These are phyloP conservation scores for Limanda limanda DNA, from an alignment of 2,113 vertebrate genomes.

Conservation along the genomic window DNA sequence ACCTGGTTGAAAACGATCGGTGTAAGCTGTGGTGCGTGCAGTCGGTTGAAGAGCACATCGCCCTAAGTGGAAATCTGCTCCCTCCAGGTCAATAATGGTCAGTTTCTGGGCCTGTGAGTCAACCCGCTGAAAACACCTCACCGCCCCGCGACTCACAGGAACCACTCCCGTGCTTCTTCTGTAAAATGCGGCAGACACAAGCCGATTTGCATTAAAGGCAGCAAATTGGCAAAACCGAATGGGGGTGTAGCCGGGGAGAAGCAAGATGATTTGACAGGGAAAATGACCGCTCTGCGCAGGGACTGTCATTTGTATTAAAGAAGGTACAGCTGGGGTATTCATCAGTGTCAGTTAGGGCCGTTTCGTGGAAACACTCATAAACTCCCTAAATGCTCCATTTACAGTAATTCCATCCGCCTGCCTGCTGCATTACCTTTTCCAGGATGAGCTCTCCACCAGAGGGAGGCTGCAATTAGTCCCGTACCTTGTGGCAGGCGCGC, in stretches of 20 bases:
- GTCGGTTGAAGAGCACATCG: background rate
- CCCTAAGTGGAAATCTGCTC: background rate
- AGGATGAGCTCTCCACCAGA: constrained; percentile 48
- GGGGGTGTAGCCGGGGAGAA: constrained; percentile 50
- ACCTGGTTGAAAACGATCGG: background rate
- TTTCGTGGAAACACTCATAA: constrained; percentile 51
- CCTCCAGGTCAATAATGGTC: constrained; percentile 26
- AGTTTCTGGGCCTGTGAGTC: constrained; percentile 20
- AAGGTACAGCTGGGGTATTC: constrained; percentile 60
- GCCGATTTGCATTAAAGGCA: constrained; percentile 51
- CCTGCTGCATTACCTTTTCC: constrained; percentile 45
- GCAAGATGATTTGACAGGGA: constrained; percentile 64
- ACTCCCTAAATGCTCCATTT: constrained; percentile 64
- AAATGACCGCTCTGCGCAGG: constrained; percentile 61
- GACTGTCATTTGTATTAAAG: constrained; percentile 70
- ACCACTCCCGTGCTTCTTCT: constrained; percentile 9
- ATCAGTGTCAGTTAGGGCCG: constrained; percentile 67
- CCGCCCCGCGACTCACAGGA: constrained; percentile 20
- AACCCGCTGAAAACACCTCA: constrained; percentile 4
- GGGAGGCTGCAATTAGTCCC: constrained; percentile 53
- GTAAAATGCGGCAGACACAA: constrained; percentile 33
- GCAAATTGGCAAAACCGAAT: constrained; percentile 37
- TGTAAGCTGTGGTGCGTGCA: background rate
- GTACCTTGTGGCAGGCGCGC: constrained; percentile 48
- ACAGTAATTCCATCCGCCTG: constrained; percentile 60